phyloP scores from a whole-genome alignment of 1,140 invertebrate species.

The Leguminivora glycinivorella region DNA sequence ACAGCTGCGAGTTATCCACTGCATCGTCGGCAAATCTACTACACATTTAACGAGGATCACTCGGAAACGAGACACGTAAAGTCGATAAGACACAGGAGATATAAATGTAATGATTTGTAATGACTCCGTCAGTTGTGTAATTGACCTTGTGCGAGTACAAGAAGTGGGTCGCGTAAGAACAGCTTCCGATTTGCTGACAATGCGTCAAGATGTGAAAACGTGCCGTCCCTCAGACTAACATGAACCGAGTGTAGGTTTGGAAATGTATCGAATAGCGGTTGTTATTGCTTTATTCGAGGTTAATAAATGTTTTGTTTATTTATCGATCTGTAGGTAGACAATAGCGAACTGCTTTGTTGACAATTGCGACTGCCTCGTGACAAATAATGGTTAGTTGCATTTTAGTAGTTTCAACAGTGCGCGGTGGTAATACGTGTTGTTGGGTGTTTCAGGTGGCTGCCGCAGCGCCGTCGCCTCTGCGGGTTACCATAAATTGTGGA shows the following conservation, averaged over 20 bases:
- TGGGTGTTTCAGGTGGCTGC: conserved; percentile 31
- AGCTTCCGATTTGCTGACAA: conserved; percentile 23
- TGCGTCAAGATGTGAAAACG: conserved; percentile 17
- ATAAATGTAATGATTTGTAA: conserved; percentile 20
- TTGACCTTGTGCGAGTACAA: conserved; percentile 34
- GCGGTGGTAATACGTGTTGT: conserved; percentile 41
- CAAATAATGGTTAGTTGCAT: neutral
- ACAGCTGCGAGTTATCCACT: conserved; percentile 49
- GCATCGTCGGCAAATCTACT: conserved; percentile 42
- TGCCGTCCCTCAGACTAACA: conserved; percentile 5
- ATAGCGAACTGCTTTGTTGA: neutral
- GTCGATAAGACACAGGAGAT: conserved; percentile 32
- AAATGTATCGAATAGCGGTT: conserved; percentile 25
- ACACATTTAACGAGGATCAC: conserved; percentile 32
- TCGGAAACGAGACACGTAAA: conserved; percentile 14
- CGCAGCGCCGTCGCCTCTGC: conserved; percentile 50
- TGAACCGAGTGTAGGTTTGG: conserved; percentile 18
- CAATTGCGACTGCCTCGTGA: neutral
- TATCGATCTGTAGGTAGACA: conserved; percentile 1
- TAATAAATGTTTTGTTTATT: conserved; percentile 19
- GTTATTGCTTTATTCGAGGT: conserved; percentile 18
- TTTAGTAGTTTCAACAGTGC: neutral
- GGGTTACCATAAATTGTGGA: conserved; percentile 62
- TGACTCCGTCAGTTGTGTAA: conserved; percentile 19
- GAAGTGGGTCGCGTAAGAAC: conserved; percentile 23